phyloP scores from a whole-genome alignment of 2,113 vertebrate genomes.

The Perca schrenkii region DNA sequence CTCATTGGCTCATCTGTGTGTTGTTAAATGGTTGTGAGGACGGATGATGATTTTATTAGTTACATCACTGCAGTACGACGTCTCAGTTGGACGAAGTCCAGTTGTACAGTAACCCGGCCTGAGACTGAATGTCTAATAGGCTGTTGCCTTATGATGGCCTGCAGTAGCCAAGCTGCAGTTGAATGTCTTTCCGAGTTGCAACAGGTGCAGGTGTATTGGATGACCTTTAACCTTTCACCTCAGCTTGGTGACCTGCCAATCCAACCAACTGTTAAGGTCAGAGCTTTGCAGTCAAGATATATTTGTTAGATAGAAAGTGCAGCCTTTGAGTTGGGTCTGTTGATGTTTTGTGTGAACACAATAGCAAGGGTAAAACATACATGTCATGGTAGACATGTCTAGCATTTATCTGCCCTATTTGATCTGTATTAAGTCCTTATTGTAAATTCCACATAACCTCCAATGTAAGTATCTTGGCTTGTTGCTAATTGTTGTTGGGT shows the following conservation, averaged over 20 bases:
- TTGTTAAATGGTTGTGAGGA: neutral
- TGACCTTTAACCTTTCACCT: slow-evolving; percentile 65
- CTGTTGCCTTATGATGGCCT: slow-evolving; percentile 22
- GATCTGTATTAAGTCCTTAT: neutral
- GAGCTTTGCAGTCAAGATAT: slow-evolving; percentile 36
- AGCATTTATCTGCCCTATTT: neutral
- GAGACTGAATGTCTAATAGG: neutral
- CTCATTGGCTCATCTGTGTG: neutral
- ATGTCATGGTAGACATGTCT: neutral
- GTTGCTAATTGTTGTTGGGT: slow-evolving; percentile 54
- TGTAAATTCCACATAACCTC: slow-evolving; percentile 39
- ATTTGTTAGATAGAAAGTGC: slow-evolving; percentile 38
- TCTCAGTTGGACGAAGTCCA: slow-evolving; percentile 37
- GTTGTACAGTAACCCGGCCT: slow-evolving; percentile 16
- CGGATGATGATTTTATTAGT: neutral
- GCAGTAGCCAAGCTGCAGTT: slow-evolving; percentile 63
- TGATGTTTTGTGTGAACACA: neutral
- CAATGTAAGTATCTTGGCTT: slow-evolving; percentile 34
- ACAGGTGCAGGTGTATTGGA: slow-evolving; percentile 66
- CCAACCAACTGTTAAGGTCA: slow-evolving; percentile 64
- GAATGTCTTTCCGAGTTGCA: slow-evolving; percentile 43
- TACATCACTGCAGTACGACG: slow-evolving; percentile 11
- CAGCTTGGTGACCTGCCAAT: slow-evolving; percentile 25
- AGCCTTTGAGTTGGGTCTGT: slow-evolving; percentile 6
- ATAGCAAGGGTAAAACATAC: neutral